Evolutionary conservation across 2,113 vertebrate species (phyloP).

Genomic region (Sula dactylatra): DNA sequence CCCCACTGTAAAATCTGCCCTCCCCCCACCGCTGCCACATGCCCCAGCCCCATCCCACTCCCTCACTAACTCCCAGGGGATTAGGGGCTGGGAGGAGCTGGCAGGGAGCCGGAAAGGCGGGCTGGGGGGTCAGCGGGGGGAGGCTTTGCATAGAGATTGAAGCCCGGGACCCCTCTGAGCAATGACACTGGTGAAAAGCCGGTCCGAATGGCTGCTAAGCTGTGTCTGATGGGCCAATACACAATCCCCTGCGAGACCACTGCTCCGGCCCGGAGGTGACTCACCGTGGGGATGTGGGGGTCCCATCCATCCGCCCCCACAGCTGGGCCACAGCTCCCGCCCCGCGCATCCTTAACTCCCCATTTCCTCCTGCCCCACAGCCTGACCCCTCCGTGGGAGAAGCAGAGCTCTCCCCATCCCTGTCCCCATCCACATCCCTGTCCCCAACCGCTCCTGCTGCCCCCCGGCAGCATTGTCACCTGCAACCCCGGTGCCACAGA

Average conservation of each 20-base stretch:
- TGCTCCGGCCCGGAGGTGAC: background rate
- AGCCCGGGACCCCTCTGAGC: background rate
- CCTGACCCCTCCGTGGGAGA: background rate
- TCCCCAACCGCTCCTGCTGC: no score
- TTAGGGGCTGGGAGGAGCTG: background rate
- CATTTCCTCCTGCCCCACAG: background rate
- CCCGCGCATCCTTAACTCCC: background rate
- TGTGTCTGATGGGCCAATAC: slow-evolving; percentile 21
- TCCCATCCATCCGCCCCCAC: background rate
- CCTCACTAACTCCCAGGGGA: background rate
- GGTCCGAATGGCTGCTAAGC: background rate
- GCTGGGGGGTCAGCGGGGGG: background rate
- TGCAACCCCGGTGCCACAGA: accelerated
- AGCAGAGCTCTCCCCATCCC: background rate
- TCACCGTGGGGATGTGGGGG: background rate
- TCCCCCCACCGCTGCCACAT: background rate
- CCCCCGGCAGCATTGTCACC: background rate
- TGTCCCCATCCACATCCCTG: no score
- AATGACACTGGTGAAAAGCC: background rate
- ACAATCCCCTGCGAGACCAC: background rate
- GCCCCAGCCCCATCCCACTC: background rate
- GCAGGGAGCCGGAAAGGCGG: background rate
- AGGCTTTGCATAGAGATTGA: background rate
- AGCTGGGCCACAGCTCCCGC: accelerated
- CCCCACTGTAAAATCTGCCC: background rate